These are phyloP conservation scores for Rhopilema esculentum DNA, from an alignment of 30 jellyfish, hydroid and myxozoan species.

Conservation along the genomic window DNA sequence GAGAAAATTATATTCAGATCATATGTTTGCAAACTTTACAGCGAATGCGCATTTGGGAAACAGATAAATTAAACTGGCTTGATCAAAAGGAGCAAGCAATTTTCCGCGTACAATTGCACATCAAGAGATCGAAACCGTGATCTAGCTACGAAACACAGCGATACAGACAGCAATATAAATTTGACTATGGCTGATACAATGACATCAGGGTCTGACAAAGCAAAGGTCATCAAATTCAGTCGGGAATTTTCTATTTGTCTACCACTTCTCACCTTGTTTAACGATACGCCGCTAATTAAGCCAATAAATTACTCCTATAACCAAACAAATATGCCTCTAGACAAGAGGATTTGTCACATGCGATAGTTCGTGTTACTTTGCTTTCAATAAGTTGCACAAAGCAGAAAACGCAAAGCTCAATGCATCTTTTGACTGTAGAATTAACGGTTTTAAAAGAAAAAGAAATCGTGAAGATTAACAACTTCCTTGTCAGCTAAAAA, in stretches of 20 bases:
- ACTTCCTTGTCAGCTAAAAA: neutral
- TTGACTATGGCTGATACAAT: too few species aligned
- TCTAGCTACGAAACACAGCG: too few species aligned
- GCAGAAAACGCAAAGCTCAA: neutral
- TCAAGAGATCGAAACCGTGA: neutral
- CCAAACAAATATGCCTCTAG: neutral
- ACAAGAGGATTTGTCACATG: neutral
- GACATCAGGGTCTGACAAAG: too few species aligned
- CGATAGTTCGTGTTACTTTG: neutral
- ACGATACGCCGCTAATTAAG: neutral
- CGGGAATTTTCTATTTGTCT: neutral
- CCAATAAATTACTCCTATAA: neutral
- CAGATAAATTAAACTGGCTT: neutral
- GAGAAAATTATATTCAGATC: too few species aligned
- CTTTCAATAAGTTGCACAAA: neutral
- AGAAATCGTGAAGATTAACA: neutral
- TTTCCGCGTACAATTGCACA: neutral
- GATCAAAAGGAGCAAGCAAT: neutral
- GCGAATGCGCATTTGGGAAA: neutral
- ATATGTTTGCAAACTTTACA: too few species aligned
- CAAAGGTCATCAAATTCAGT: too few species aligned
- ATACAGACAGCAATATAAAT: too few species aligned
- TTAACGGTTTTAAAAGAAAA: neutral
- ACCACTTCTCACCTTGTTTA: neutral
- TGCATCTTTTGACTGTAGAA: neutral